Evolutionary conservation across 2,797 vertebrate species (phyloP), one percentile per base, ranked within the genome.

Genomic region (Hoplostethus mediterraneus): DNA sequence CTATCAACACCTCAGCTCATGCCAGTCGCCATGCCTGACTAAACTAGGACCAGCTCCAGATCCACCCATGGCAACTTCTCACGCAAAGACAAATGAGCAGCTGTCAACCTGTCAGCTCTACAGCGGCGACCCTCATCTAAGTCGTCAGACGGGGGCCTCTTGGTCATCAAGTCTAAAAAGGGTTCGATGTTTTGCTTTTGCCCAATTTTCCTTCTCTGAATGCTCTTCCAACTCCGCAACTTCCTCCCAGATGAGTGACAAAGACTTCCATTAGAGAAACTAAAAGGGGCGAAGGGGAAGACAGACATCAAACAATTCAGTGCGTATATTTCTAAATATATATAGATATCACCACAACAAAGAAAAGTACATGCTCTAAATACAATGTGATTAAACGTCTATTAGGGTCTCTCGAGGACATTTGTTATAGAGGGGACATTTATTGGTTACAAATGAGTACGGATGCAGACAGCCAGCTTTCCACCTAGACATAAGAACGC

Each of bases 21-120:
- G 89, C 88, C 90, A 91, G 82, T 81, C 79, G 82, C 66, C 45
- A 21, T 65, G 70, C 83, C 77, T 81, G 62, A 83, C 82, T 87
- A 68, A 64, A 79, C 51, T 16, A 73, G 73, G 67, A 87, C 75
- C 82, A 82, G 73, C 63, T 87, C 82, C 81, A 82, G 85, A 71
- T 83, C 56, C 60, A 82, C 57, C 85, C 80, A 81, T 58, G 80
- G 69, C 79, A 92, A 88, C 87, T 90, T 92, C 92, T 91, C 92
- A 94, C 90, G 82, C 91, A 87, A 89, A 87, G 83, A 88, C 89
- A 91, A 93, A 93, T 73, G 83, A 93, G 77, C 88, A 87, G 84
- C 89, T 89, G 85, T 90, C 87, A 91, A 86, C 73, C 75, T 86
- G 82, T 91, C 86, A 87, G 67, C 75, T 82, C 63, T 59, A 69